Evolutionary conservation across 2,888 invertebrate species (phyloP), one percentile per base, ranked within the genome.

Genomic region (Heliconius cydno): DNA sequence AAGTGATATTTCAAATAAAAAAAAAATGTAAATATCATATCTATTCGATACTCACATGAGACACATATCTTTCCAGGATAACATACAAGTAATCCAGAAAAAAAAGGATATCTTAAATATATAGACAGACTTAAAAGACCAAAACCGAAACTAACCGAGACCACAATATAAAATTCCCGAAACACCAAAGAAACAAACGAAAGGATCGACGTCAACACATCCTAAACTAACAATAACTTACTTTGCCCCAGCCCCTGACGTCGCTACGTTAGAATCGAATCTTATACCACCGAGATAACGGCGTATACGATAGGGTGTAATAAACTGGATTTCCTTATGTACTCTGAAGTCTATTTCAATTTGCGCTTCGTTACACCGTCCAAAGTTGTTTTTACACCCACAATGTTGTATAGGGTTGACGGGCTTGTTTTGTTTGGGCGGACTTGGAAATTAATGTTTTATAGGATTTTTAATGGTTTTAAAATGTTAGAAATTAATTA

Each of bases 361-460:
- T 88, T 86, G 84, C 87, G 87, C 89, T 90, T 90, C 88, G 90
- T 90, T 90, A 90, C 85, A 85, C 85, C 83, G 85, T 83, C 84
- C 71, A 71, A 81, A 85, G 83, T 85, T 86, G 83, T 87, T 88
- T 86, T 85, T 85, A 77, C 46, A 57, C 38, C 73, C 63, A 60
- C 57, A 72, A 70, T 30, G 46, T 67, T 75, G 13, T 80, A 74
- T 57, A 57, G 22, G 46, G 65, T 57, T 57, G 57, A 65, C 66
- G 52, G 77, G 67, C 28, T 68, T 71, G 25, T 34, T 73, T 57
- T 73, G n/a, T 60, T 72, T 72, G 75, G 9, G 15, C 10, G 34
- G 28, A 52, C 25, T 75, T 30, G n/a, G 34, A 52, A 76, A 66
- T 75, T 46, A 22, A 73, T 73, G 57, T 60, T 73, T 70, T 30